Base-by-base conservation (phyloP, 2,113 vertebrate genomes). In the Australoheros scitulus region DNA sequence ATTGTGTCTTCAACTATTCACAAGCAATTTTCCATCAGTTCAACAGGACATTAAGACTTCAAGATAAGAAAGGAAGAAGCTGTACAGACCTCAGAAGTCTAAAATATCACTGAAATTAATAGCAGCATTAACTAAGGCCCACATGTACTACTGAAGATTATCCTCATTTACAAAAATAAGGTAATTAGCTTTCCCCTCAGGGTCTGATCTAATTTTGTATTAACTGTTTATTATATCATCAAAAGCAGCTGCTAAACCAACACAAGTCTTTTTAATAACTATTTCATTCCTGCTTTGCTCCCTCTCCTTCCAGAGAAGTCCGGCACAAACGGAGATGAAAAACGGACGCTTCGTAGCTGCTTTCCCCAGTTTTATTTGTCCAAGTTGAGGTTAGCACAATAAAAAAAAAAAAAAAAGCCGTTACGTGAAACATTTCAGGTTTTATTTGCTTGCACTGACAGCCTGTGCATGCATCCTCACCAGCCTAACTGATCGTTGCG, bases 221-320 rank as follows among this genome's bases (percentile, higher is more conserved):
- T 90, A 93, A 91, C 91, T 88, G 91, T 93, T 95, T 93, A 94
- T 93, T 93, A 92, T 90, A 88, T 93, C 91, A 94, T 92, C 89
- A 90, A 94, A 95, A 93, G 90, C 93, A 92, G 92, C 92, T 93
- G 92, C 79, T 4, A 84, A 84, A 82, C 82, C 61, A 64, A 80
- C 81, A 52, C 65, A 59, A 87, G 74, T 83, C 89, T 87, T 94
- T 70, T 89, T 85, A 90, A 93, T 92, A 86, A 85, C 22, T 36
- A 84, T 89, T 82, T 93, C 76, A 87, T 79, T 91, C 82, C 77
- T 63, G 86, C 82, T 77, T 85, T 60, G 60, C 87, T 88, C n/a
- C n/a, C 64, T 94, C 4, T 81, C 47, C 47, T 90, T 68, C 70
- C 9, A 13, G 79, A 50, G 20, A 85, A 22, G 89, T 81, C 91